These are phyloP conservation scores for Cheiracanthium punctorium DNA, from an alignment of 2,888 invertebrate species.

Conservation along the genomic window DNA sequence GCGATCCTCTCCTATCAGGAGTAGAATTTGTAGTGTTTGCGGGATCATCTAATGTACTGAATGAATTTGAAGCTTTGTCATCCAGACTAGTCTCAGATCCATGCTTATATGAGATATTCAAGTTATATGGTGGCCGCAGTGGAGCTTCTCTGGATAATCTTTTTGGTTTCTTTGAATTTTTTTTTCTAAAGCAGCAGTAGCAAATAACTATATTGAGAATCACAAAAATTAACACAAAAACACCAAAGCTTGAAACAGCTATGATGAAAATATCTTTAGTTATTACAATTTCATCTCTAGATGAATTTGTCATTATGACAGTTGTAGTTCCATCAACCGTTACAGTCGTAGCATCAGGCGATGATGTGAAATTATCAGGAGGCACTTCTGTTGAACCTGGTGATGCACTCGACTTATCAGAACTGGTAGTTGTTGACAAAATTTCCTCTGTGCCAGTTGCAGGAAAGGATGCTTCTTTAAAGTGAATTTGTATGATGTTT, in stretches of 20 bases:
- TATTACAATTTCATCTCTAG: not conserved
- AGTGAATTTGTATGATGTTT: constrained; percentile 44
- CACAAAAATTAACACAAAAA: constrained; percentile 30
- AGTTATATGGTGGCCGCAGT: constrained; percentile 37
- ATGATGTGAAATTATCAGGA: not conserved
- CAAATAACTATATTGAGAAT: constrained; percentile 44
- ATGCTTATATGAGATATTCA: constrained; percentile 37
- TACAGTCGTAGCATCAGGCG: not conserved
- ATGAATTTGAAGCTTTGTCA: not conserved
- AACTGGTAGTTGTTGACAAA: not conserved
- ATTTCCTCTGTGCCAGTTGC: not conserved
- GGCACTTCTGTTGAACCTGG: not conserved
- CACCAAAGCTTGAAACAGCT: constrained; percentile 13
- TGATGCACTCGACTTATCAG: not conserved
- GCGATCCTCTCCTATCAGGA: not conserved
- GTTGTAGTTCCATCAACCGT: not conserved
- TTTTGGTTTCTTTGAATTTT: not conserved
- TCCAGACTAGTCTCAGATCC: constrained; percentile 14
- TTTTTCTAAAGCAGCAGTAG: constrained; percentile 29
- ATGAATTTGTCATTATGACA: not conserved
- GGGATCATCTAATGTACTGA: constrained; percentile 13
- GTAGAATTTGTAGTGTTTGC: not conserved
- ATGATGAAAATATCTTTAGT: constrained; percentile 32
- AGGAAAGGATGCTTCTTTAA: not conserved
- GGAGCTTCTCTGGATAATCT: constrained; percentile 10